Evolutionary conservation across 2,888 invertebrate species (phyloP), one percentile per base, ranked within the genome.

Genomic region (Taphrorychus bicolor): DNA sequence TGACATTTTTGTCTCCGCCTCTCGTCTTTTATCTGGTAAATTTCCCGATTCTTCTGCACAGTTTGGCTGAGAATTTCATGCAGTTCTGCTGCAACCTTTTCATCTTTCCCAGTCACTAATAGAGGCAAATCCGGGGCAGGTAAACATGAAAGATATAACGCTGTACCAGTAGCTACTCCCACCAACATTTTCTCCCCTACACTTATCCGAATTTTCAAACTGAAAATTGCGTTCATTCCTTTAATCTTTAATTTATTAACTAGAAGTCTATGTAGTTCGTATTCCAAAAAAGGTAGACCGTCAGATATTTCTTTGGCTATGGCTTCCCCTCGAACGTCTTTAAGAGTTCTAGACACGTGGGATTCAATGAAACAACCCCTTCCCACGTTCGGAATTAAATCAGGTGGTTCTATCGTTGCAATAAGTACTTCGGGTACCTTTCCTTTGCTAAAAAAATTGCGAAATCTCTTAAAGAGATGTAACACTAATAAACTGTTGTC

Each of bases 281-380:
- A 98, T 81, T 98, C 98, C 60, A 98, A 83, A 84, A 98, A 98
- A 0, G 98, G 98, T 60, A 98, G 84, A 74, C 93, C 93, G 84
- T 98, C 94, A 0, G 97, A 97, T 67, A 98, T 94, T 83, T 98
- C 97, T 74, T 96, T 90, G 3, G 98, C 95, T 73, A 92, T 92
- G 0, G 91, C 86, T 83, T 97, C 97, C 0, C 93, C 91, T 9
- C 91, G 87, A 5, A 91, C 85, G 73, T 94, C 93, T 51, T 90
- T 89, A 73, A 95, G 89, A 0, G 89, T 86, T 49, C 94, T 88
- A 59, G 92, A 90, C 0, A 93, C 91, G 72, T 92, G 91, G 58
- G 89, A 87, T 78, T 91, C 91, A 70, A 91, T 84, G 70, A 91
- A 87, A 70, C 88, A 88, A 4, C 87, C 86, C 73, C 88, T 87